Evolutionary conservation across 2,888 invertebrate genomes (phyloP).

Genomic region (Drosophila pseudotakahashii): DNA sequence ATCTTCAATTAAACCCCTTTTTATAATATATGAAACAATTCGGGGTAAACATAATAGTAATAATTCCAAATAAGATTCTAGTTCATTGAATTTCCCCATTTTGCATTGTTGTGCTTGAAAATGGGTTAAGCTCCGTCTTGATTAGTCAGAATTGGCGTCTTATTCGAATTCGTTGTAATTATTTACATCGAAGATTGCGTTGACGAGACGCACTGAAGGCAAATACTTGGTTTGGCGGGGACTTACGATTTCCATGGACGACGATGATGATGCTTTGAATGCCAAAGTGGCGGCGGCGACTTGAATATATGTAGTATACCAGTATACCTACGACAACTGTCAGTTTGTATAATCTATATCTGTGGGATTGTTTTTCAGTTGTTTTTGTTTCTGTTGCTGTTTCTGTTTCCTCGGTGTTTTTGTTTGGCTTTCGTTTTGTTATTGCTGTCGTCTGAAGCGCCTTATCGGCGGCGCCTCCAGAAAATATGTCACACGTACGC

Average conservation of each 20-base stretch:
- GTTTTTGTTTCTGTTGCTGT: neutral
- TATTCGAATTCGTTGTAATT: slow-evolving; percentile 63
- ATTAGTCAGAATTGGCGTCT: slow-evolving; percentile 66
- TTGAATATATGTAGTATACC: slow-evolving; percentile 15
- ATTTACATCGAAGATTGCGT: slow-evolving; percentile 67
- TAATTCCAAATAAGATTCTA: neutral
- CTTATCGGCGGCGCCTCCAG: slow-evolving; percentile 78
- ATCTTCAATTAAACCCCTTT: slow-evolving; percentile 7
- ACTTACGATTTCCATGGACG: slow-evolving; percentile 48
- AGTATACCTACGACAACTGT: slow-evolving; percentile 60
- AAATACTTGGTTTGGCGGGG: slow-evolving; percentile 34
- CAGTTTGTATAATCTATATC: slow-evolving; percentile 54
- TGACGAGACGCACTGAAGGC: slow-evolving; percentile 40
- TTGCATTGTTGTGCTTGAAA: neutral
- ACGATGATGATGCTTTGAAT: slow-evolving; percentile 25
- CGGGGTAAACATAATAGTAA: no score
- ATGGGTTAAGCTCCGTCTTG: slow-evolving; percentile 31
- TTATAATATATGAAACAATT: neutral
- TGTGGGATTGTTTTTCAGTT: slow-evolving; percentile 54
- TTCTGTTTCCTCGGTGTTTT: slow-evolving; percentile 7
- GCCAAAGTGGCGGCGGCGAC: slow-evolving; percentile 28
- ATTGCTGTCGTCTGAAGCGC: slow-evolving; percentile 46
- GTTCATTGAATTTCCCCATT: no score
- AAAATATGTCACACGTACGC: slow-evolving; percentile 76
- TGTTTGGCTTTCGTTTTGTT: slow-evolving; percentile 24